A percentile compares a stretch with the other conserved stretches of the same genome.
Evolutionary conservation across 2,888 invertebrate species (phyloP).

Genomic region (Polyploca ridens): DNA sequence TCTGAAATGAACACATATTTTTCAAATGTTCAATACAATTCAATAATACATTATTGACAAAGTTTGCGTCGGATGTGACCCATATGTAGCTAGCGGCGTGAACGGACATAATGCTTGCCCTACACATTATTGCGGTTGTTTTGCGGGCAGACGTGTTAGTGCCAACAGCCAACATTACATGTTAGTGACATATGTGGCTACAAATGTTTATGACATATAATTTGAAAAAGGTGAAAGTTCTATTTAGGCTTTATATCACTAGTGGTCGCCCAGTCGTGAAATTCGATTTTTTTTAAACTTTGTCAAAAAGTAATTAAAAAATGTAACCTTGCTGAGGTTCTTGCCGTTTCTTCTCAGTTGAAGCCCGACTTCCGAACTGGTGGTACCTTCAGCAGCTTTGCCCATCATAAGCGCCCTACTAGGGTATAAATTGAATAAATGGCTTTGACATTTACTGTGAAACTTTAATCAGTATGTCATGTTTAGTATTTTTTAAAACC

Average conservation of each 20-base stretch:
- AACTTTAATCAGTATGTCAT: too few species aligned
- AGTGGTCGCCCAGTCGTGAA: too few species aligned
- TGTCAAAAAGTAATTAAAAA: too few species aligned
- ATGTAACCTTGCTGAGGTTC: too few species aligned
- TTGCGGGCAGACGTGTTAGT: slow-evolving; percentile 24
- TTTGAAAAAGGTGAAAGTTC: slow-evolving; percentile 18
- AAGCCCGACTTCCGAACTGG: too few species aligned
- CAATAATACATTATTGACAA: slow-evolving; percentile 19
- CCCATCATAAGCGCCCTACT: too few species aligned
- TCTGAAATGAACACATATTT: background rate
- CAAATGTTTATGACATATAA: slow-evolving; percentile 15
- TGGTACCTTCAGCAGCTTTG: too few species aligned
- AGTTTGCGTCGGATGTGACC: slow-evolving; percentile 21
- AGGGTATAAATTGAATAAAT: too few species aligned
- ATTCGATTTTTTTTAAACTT: too few species aligned
- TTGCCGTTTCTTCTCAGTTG: too few species aligned
- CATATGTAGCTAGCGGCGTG: slow-evolving; percentile 11
- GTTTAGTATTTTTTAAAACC: too few species aligned
- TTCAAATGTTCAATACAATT: slow-evolving; percentile 7
- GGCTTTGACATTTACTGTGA: too few species aligned
- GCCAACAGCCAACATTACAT: slow-evolving; percentile 13
- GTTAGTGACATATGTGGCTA: slow-evolving; percentile 15
- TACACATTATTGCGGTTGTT: slow-evolving; percentile 32
- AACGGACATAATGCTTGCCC: slow-evolving; percentile 22
- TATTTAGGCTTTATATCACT: background rate